Evolutionary conservation across 1,140 invertebrate genomes (phyloP).

Genomic region (Linepithema humile): DNA sequence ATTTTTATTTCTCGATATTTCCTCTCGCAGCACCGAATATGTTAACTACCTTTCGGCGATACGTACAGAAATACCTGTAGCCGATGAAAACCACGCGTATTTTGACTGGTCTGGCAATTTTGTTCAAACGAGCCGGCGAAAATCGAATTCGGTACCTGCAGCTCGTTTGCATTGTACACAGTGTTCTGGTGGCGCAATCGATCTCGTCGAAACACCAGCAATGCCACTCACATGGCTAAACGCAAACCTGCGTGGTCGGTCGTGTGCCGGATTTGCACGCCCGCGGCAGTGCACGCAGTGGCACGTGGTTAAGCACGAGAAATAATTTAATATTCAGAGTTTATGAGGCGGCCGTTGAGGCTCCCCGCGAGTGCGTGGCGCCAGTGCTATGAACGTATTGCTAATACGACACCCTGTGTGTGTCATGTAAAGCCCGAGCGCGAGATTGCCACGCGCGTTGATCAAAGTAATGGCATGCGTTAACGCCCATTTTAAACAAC

Average conservation of each 20-base stretch:
- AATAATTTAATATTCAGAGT: constrained; percentile 33
- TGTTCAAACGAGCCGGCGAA: neutral
- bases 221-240: constrained; percentile 3
- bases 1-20: neutral
- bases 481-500: neutral
- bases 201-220: neutral
- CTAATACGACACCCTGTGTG: neutral
- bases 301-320: constrained; percentile 5
- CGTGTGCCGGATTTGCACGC: neutral
- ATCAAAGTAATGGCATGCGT: neutral
- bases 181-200: neutral
- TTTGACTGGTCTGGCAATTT: neutral
- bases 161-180: neutral
- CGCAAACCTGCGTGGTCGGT: neutral
- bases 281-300: neutral
- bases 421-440: neutral
- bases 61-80: neutral
- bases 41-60: constrained; percentile 13
- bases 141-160: neutral
- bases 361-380: neutral
- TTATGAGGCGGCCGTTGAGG: neutral
- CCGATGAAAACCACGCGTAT: neutral
- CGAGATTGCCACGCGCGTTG: neutral
- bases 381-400: neutral
- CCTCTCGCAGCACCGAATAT: neutral